phyloP scores from a whole-genome alignment of 2,797 vertebrate species.

The Aulostomus chinensis region DNA sequence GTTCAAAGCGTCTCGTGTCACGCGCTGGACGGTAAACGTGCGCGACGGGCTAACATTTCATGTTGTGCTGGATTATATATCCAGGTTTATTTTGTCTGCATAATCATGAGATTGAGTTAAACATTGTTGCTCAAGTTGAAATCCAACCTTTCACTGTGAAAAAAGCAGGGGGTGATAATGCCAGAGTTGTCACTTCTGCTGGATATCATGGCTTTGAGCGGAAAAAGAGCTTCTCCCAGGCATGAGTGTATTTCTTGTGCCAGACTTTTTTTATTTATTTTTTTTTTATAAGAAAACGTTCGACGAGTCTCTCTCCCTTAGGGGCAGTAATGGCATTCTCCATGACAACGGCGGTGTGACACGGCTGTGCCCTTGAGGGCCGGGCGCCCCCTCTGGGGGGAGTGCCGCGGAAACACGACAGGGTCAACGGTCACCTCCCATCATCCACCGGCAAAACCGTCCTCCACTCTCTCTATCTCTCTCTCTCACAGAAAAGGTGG shows the following conservation, averaged over 20 bases:
- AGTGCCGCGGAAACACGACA: slow-evolving; percentile 69
- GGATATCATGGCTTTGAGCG: slow-evolving; percentile 51
- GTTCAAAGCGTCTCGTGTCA: slow-evolving; percentile 6
- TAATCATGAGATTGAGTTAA: slow-evolving; percentile 27
- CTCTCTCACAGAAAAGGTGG: slow-evolving; percentile 62
- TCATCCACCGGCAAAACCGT: slow-evolving; percentile 64
- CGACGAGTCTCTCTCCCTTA: slow-evolving; percentile 64
- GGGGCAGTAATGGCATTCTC: slow-evolving; percentile 76
- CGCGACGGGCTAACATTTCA: slow-evolving; percentile 55
- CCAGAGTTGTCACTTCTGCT: slow-evolving; percentile 70
- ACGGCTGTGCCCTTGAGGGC: slow-evolving; percentile 76
- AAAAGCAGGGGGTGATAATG: slow-evolving; percentile 68
- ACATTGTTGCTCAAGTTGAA: slow-evolving; percentile 40
- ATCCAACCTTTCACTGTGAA: slow-evolving; percentile 65
- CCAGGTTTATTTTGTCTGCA: slow-evolving; percentile 30
- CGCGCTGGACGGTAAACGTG: slow-evolving; percentile 16
- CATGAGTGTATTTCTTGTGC: slow-evolving; percentile 32
- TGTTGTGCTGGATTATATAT: slow-evolving; percentile 12
- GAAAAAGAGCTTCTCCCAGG: slow-evolving; percentile 33
- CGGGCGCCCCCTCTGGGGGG: slow-evolving; percentile 62
- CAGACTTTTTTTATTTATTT: no score
- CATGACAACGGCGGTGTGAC: slow-evolving; percentile 75
- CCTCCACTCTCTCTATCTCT: slow-evolving; percentile 32
- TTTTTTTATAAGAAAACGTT: slow-evolving; percentile 16
- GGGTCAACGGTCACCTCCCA: slow-evolving; percentile 75